Base-by-base conservation (phyloP, 2,888 invertebrate species). In the Oeneis ivallda region DNA sequence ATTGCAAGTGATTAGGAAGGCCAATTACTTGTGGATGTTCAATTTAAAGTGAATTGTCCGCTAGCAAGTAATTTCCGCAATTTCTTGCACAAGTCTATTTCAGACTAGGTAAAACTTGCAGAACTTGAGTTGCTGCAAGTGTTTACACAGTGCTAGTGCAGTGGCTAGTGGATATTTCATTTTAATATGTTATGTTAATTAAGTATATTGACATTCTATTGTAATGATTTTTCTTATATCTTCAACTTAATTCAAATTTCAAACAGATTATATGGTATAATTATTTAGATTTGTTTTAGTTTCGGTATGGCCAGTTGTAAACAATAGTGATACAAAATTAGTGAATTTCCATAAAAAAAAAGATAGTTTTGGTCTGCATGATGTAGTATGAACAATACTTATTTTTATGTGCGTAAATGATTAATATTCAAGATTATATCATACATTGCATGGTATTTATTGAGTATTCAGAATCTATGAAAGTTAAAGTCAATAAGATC, bases 331-430 rank as follows among this genome's bases (percentile, higher is more conserved):
- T 39, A 54, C 54, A 19, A 54, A 54, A 54, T 53, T 57, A 37
- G 52, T 47, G 53, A 19, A 34, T 59, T 19, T 41, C 43, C 19
- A 1, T 56, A 50, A 54, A 53, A n/a, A 59, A 19, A 9, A 26
- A 26, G 11, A 34, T 59, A 65, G 60, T 43, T 17, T 57, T 59
- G 43, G 54, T 60, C 60, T 37, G 60, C 65, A 60, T 54, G 65
- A 37, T 9, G 34, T 45, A 43, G 39, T 11, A 50, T 6, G 63
- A 41, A 32, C 59, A 64, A 59, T 53, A 59, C 9, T 9, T 19
- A 50, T 26, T 26, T 53, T 15, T 15, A 37, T 54, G 43, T 52
- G 13, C 6, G 13, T 50, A 54, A 37, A 17, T 11, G 3, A 39
- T 32, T 34, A 15, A 1, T 15, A 15, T 39, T 39, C 39, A 37